Base-by-base conservation (phyloP, 2,113 vertebrate genomes). In the Haplochromis burtoni region DNA sequence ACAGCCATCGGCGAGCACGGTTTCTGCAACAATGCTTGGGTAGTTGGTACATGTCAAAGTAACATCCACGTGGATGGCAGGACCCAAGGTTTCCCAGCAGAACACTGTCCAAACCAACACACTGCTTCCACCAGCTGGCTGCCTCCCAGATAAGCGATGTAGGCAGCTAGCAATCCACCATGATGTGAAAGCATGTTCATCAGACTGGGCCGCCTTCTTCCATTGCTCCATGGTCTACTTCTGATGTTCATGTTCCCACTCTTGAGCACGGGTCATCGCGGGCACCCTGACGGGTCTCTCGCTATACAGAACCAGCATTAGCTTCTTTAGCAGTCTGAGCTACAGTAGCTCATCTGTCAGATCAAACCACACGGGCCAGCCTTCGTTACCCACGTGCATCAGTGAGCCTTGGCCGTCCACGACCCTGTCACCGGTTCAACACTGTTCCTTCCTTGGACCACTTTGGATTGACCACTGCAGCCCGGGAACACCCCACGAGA, bases 211-310 rank as follows among this genome's bases (percentile, higher is more conserved):
- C 10, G 6, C 31, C 4, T 7, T 11, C 4, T 63, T 33, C 1
- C 16, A 63, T 11, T 63, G 59, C 59, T 35, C 31, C 17, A 63
- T n/a, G 31, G 59, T 2, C 17, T 12, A 5, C 31, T n/a, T 66
- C 10, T n/a, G 31, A 12, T 66, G 31, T 16, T 29, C 24, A 29
- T 59, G 55, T 35, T 66, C 31, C 10, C 17, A n/a, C 0, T 66
- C 10, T 12, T 63, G 6, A 31, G 35, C 31, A 35, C 16, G 2
- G 59, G 59, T 63, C 10, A 35, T 17, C 3, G 0, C 6, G 0
- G 17, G 17, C 61, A 66, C 4, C 61, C 17, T 63, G 17, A 5
- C 0, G 4, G 4, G 4, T 35, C 6, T 63, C 10, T 35, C 3
- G 1, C 59, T n/a, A 63, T n/a, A 35, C 17, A n/a, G 31, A 63